Evolutionary conservation across 2,113 vertebrate species (phyloP).

Genomic region (Piaya cayana): DNA sequence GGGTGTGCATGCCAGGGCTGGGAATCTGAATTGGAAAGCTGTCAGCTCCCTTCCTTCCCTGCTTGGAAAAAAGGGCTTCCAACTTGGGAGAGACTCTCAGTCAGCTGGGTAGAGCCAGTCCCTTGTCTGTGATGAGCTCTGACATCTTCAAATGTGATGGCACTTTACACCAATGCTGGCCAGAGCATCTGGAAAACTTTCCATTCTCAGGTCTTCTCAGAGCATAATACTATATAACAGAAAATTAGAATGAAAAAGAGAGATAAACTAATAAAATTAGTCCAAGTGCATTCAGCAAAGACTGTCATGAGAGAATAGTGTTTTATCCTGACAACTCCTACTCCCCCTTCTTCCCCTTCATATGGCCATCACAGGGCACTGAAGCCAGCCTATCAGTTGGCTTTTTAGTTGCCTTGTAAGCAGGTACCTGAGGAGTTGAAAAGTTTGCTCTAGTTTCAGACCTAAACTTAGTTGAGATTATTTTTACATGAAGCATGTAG

Average conservation of each 20-base stretch:
- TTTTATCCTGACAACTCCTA: not conserved
- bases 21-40: not conserved
- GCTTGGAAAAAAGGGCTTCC: not conserved
- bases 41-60: not conserved
- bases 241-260: not conserved
- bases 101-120: not conserved
- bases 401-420: not conserved
- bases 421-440: not conserved
- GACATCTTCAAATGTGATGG: not conserved
- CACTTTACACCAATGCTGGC: not conserved
- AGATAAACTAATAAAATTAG: not conserved
- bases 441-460: not conserved
- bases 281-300: not conserved
- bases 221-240: not conserved
- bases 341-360: not conserved
- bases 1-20: not conserved
- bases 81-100: not conserved
- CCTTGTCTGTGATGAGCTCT: rapidly evolving
- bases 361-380: not conserved
- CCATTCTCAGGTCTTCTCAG: not conserved
- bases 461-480: not conserved
- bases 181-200: not conserved
- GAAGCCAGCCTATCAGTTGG: not conserved
- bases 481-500: not conserved
- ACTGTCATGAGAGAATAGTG: not conserved